phyloP scores from a whole-genome alignment of 2,888 invertebrate species.

The Orthonychiurus folsomi region DNA sequence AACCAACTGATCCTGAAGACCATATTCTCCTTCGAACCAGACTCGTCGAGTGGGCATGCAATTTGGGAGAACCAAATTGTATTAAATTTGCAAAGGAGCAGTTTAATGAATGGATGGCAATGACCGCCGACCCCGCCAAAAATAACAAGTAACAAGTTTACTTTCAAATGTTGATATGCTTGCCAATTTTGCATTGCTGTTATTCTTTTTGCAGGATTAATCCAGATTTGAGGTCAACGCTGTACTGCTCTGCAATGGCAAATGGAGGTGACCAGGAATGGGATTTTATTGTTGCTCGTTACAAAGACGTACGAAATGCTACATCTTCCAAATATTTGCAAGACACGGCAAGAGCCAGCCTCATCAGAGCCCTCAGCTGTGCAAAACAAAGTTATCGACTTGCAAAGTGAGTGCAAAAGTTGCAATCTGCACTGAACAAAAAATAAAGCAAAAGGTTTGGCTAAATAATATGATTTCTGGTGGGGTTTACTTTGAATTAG shows the following conservation, averaged over 20 bases:
- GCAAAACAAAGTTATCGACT: constrained; percentile 23
- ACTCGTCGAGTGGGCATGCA: constrained; percentile 34
- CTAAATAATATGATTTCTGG: no score
- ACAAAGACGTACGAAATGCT: constrained; percentile 11
- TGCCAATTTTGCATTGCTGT: no score
- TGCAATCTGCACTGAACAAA: not conserved
- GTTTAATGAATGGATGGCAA: constrained; percentile 21
- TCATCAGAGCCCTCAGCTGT: constrained; percentile 29
- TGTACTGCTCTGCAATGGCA: constrained; percentile 33
- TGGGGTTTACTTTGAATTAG: constrained; percentile 12
- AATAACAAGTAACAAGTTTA: no score
- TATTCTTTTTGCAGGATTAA: not conserved
- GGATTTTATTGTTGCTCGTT: constrained; percentile 25
- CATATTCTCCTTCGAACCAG: constrained; percentile 27
- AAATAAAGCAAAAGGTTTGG: no score
- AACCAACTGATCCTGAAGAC: constrained; percentile 16
- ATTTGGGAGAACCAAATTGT: constrained; percentile 23
- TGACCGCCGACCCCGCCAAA: no score
- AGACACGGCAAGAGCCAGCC: constrained; percentile 21
- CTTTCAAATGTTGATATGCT: no score
- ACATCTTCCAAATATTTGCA: constrained; percentile 2
- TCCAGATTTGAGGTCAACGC: constrained; percentile 31
- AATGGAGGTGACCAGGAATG: constrained; percentile 26
- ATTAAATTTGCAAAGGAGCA: constrained; percentile 18
- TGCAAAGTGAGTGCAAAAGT: constrained; percentile 13